Evolutionary conservation across 2,113 vertebrate species (phyloP).

Genomic region (Oxyura jamaicensis): DNA sequence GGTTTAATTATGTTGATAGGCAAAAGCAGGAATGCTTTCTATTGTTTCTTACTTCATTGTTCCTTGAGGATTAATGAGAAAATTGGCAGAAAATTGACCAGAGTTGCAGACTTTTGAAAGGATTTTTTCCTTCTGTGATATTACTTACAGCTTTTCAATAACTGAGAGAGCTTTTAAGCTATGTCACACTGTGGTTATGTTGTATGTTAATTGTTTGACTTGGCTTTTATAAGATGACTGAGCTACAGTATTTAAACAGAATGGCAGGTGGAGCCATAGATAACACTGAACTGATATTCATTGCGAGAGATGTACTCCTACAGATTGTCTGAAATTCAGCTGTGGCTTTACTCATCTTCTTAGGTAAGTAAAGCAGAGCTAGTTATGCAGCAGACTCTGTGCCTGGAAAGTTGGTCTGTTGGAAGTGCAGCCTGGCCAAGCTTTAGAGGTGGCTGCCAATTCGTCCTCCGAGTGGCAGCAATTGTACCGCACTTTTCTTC

Average conservation of each 20-base stretch:
- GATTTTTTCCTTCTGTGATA: not conserved
- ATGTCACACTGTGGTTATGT: not conserved
- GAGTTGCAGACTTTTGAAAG: not conserved
- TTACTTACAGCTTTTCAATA: not conserved
- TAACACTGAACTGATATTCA: not conserved
- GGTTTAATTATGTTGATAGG: slow-evolving; percentile 31
- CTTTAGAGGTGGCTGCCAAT: rapidly evolving
- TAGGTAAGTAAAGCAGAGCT: not conserved
- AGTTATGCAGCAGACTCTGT: not conserved
- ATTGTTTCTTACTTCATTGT: not conserved
- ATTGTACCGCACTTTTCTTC: rapidly evolving
- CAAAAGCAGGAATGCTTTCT: slow-evolving; percentile 18
- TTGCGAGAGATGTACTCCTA: not conserved
- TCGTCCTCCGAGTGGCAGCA: rapidly evolving
- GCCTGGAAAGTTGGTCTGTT: not conserved
- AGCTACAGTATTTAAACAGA: not conserved
- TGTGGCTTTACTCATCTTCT: not conserved
- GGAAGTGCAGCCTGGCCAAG: rapidly evolving
- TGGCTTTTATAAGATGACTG: not conserved
- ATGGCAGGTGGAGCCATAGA: slow-evolving; percentile 35
- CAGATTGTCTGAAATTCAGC: not conserved
- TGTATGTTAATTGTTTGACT: not conserved
- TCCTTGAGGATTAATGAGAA: slow-evolving; percentile 43
- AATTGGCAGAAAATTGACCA: not conserved
- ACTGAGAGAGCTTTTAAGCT: not conserved